phyloP scores from a whole-genome alignment of 2,888 invertebrate species.

The Hydrotaea diabolus region DNA sequence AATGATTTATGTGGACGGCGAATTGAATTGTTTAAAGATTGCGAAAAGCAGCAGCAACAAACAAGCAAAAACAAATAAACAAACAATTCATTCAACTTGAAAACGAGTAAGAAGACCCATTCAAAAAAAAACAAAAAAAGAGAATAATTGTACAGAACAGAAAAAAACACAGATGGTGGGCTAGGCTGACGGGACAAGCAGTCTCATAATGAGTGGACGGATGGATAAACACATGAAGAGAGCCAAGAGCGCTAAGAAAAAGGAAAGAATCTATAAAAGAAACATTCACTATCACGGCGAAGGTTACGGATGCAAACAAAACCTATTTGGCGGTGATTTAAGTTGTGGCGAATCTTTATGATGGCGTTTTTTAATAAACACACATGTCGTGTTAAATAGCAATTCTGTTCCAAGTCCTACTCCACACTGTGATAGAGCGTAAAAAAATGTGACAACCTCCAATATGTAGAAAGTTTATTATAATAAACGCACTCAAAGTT shows the following conservation, averaged over 20 bases:
- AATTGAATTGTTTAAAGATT: not conserved
- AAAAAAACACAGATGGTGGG: not conserved
- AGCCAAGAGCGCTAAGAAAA: constrained; percentile 1
- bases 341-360: not conserved
- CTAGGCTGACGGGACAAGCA: not conserved
- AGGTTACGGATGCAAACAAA: constrained; percentile 36
- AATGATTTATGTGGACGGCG: constrained; percentile 6
- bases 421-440: too few relatives aligned
- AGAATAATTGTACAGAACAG: not conserved
- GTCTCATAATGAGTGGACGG: constrained; percentile 5
- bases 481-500: too few relatives aligned
- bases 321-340: constrained; percentile 12
- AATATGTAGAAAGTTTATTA: too few relatives aligned
- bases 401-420: too few relatives aligned
- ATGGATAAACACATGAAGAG: not conserved
- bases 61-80: not conserved
- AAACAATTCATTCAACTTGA: constrained; percentile 34
- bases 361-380: not conserved
- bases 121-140: not conserved
- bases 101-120: not conserved
- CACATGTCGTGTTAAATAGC: not conserved
- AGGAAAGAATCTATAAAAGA: not conserved
- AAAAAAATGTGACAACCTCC: too few relatives aligned
- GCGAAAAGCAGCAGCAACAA: not conserved
- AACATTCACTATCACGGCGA: constrained; percentile 51